Conservation (phyloP, 1,140 invertebrate species). For the Drosophila parvula region DNA sequence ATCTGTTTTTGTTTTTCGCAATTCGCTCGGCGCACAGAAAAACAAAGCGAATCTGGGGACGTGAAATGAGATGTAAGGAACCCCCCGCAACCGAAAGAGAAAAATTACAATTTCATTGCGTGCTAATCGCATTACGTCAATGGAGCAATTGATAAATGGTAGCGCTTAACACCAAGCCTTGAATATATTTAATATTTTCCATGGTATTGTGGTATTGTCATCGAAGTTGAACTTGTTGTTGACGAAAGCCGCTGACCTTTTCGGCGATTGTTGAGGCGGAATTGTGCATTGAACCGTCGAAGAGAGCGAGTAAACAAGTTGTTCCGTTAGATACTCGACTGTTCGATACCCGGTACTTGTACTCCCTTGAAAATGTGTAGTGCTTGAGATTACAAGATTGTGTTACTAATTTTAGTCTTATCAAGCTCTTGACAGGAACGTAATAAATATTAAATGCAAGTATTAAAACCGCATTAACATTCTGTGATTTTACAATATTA, state of each 20-base stretch:
- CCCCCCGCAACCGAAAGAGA: conserved; percentile 29
- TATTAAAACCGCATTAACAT: not conserved
- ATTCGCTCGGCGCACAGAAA: conserved; percentile 23
- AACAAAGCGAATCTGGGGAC: conserved; percentile 2
- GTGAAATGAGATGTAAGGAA: conserved; percentile 6
- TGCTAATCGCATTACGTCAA: conserved; percentile 73
- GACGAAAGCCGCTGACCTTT: conserved; percentile 46
- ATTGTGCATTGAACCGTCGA: conserved; percentile 16
- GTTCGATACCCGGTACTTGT: conserved; percentile 1
- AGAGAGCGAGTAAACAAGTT: conserved; percentile 25
- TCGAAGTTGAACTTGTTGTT: conserved; percentile 61
- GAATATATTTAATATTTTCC: conserved; percentile 9
- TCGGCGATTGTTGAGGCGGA: conserved; percentile 15
- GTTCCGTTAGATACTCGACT: conserved; percentile 9
- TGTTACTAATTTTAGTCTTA: not conserved
- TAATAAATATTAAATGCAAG: not conserved
- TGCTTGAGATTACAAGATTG: not conserved
- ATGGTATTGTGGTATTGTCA: conserved; percentile 16
- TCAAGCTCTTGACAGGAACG: not conserved
- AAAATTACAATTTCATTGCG: conserved; percentile 52
- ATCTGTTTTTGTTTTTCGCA: conserved; percentile 52
- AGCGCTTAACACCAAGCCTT: not conserved
- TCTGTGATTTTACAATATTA: not conserved
- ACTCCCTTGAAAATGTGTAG: not conserved
- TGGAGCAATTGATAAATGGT: conserved; percentile 64